Conservation (phyloP, 2,113 vertebrate species). For the Amia ocellicauda region DNA sequence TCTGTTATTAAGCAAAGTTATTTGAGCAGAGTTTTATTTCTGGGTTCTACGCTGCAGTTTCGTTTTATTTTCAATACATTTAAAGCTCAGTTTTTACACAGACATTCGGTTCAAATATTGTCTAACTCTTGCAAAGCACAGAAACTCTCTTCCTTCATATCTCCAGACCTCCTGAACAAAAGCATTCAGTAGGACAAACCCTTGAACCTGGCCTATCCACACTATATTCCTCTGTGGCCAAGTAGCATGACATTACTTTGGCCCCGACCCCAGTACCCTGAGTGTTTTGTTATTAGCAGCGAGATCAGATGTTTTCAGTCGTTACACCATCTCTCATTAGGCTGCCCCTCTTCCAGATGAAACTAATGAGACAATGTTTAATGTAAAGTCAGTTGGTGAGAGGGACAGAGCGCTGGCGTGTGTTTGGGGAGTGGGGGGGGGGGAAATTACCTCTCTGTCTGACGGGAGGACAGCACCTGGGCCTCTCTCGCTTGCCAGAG, state of each 20-base stretch:
- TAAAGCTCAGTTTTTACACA: no score
- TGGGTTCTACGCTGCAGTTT: no score
- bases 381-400: conserved; percentile 63
- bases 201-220: conserved; percentile 51
- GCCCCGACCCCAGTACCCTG: conserved; percentile 62
- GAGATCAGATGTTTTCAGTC: conserved; percentile 69
- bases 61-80: no score
- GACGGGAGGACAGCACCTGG: conserved; percentile 76
- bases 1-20: no score
- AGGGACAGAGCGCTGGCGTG: conserved; percentile 53
- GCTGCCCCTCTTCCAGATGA: conserved; percentile 53
- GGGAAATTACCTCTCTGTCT: conserved; percentile 75
- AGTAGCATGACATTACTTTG: conserved; percentile 58
- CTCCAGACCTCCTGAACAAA: neutral
- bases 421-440: conserved; percentile 50
- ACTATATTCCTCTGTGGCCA: conserved; percentile 28
- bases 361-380: conserved; percentile 78
- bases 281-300: conserved; percentile 54
- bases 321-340: conserved; percentile 65
- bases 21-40: no score
- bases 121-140: no score
- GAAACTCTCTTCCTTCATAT: neutral
- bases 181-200: neutral
- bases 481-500: conserved; percentile 65
- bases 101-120: no score